Conservation (phyloP, 2,113 vertebrate genomes). For the Microcebus murinus region DNA sequence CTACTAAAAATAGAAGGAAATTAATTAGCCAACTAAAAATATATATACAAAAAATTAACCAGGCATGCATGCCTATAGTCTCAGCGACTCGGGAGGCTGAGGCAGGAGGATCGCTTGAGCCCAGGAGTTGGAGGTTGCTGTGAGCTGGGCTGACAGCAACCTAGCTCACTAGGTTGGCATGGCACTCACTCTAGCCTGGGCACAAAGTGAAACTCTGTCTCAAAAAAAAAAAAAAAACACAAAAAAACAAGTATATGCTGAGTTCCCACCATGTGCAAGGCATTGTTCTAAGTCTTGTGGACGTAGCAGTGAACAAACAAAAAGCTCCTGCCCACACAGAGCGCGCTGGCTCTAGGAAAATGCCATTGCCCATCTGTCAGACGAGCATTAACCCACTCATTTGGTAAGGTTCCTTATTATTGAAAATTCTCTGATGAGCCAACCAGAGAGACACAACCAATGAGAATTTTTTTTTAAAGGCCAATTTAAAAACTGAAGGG, state of each 20-base stretch:
- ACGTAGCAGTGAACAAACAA: background rate
- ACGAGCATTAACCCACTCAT: background rate
- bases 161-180: too few species aligned
- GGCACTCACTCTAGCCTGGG: too few species aligned
- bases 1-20: too few species aligned
- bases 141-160: too few species aligned
- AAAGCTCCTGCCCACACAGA: background rate
- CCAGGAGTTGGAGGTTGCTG: too few species aligned
- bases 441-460: background rate
- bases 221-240: too few species aligned
- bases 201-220: too few species aligned
- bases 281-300: background rate
- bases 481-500: background rate
- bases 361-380: background rate
- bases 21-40: too few species aligned
- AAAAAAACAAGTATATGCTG: background rate
- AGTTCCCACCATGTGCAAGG: background rate
- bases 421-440: slow-evolving; percentile 10
- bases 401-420: slow-evolving; percentile 10
- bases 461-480: background rate
- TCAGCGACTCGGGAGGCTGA: too few species aligned
- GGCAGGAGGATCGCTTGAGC: too few species aligned
- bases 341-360: background rate
- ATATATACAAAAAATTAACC: too few species aligned
- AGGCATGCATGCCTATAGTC: too few species aligned